Base-by-base conservation (phyloP, 2,113 vertebrate genomes). In the Caracal caracal region DNA sequence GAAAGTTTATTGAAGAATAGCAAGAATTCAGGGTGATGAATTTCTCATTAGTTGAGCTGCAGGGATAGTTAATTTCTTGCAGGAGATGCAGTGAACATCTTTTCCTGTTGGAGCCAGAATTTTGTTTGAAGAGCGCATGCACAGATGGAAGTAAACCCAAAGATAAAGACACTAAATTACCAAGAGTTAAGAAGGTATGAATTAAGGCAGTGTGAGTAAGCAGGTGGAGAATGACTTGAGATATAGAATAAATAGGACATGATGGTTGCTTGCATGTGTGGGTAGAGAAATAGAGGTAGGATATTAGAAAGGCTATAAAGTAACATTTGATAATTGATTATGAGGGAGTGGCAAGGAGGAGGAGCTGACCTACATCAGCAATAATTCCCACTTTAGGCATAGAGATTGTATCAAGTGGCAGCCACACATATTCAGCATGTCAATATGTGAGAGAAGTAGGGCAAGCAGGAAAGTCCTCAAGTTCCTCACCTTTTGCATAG, bases 311-410 rank as follows among this genome's bases (percentile, higher is more conserved):
- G 22, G 28, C 19, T 37, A 33, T 22, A 79, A 79, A 49, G 51
- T 10, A 66, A 82, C 35, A 92, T 88, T 33, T 80, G 53, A 51
- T 75, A 30, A 79, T 3, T 81, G 40, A 93, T 61, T 78, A 19
- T 22, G 20, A 79, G 33, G n/a, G 16, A 22, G 30, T 73, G 82
- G 51, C 28, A 35, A 71, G 56, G 22, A 61, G 75, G 51, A 95
- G n/a, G 49, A 22, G 65, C 24, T 92, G 97, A 84, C 70, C 93
- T 78, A 75, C 4, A 88, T 85, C 47, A 66, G 47, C 66, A 82
- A n/a, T 9, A 70, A 5, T 73, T 61, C 40, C 20, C 53, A n/a
- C 37, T 80, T 43, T 35, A 15, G 56, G 37, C 10, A 20, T 20
- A 61, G 80, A 78, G 90, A 88, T 95, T 28, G 10, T 63, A 63